phyloP scores from a whole-genome alignment of 2,888 invertebrate genomes.

The Dryomyza anilis region DNA sequence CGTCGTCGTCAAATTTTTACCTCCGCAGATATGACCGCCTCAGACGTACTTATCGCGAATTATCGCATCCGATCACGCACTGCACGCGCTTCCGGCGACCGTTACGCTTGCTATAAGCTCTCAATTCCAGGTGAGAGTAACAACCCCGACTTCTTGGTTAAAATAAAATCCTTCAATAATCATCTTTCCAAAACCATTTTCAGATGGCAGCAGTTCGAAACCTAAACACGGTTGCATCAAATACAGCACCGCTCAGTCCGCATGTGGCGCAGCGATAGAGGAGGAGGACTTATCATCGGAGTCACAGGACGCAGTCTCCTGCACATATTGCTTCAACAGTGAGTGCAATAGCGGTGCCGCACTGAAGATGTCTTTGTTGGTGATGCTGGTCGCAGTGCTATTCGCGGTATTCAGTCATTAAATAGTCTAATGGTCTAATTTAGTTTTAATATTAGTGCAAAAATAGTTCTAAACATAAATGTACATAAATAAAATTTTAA shows the following conservation, averaged over 20 bases:
- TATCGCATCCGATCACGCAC: neutral
- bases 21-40: neutral
- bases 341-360: slow-evolving; percentile 20
- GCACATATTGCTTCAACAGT: slow-evolving; percentile 14
- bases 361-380: slow-evolving; percentile 1
- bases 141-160: neutral
- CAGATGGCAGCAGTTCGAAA: neutral
- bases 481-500: neutral
- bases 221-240: slow-evolving; percentile 11
- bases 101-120: slow-evolving; percentile 8
- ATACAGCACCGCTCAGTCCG: neutral
- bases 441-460: neutral
- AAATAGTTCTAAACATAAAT: neutral
- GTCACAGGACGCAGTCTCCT: neutral
- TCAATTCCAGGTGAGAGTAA: neutral
- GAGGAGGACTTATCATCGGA: neutral
- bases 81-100: neutral
- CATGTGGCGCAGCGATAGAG: neutral
- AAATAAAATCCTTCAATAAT: too few relatives aligned
- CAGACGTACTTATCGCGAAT: neutral
- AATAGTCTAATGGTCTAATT: neutral
- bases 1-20: neutral
- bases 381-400: slow-evolving; percentile 1
- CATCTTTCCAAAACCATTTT: neutral
- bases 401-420: neutral